These are phyloP conservation scores for Aphelocoma coerulescens DNA, from an alignment of 2,113 vertebrate species.

Conservation along the genomic window DNA sequence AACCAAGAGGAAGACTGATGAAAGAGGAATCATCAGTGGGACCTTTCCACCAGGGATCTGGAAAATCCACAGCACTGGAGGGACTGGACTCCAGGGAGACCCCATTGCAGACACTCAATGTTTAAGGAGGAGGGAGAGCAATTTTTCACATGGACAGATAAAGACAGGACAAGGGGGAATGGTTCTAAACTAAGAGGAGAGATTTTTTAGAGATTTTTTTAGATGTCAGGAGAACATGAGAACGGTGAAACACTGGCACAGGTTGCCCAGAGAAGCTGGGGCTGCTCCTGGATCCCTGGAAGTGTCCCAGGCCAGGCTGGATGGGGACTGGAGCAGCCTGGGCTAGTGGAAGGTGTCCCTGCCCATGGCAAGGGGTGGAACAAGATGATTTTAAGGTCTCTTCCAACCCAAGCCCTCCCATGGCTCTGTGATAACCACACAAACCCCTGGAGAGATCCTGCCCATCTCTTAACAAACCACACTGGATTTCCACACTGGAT, in stretches of 20 bases:
- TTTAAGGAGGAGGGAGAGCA: neutral
- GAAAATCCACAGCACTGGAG: neutral
- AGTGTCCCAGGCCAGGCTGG: neutral
- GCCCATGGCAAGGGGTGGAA: neutral
- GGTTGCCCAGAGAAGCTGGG: neutral
- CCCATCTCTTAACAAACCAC: neutral
- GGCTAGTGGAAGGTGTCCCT: neutral
- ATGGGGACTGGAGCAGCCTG: rapidly evolving
- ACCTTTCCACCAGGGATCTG: neutral
- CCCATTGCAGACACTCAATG: too few species aligned
- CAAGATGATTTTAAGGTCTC: neutral
- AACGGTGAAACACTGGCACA: rapidly evolving
- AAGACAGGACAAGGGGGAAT: rapidly evolving
- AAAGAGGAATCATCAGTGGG: neutral
- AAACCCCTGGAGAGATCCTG: neutral
- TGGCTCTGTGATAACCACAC: neutral
- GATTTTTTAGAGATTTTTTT: neutral
- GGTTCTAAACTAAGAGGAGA: neutral
- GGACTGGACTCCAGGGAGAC: neutral
- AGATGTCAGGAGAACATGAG: neutral
- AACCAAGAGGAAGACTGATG: neutral
- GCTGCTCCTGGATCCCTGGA: neutral
- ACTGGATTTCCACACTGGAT: neutral
- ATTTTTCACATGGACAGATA: neutral
- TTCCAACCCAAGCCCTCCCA: neutral